phyloP scores from a whole-genome alignment of 2,888 invertebrate genomes.

The Pachymerium ferrugineum region DNA sequence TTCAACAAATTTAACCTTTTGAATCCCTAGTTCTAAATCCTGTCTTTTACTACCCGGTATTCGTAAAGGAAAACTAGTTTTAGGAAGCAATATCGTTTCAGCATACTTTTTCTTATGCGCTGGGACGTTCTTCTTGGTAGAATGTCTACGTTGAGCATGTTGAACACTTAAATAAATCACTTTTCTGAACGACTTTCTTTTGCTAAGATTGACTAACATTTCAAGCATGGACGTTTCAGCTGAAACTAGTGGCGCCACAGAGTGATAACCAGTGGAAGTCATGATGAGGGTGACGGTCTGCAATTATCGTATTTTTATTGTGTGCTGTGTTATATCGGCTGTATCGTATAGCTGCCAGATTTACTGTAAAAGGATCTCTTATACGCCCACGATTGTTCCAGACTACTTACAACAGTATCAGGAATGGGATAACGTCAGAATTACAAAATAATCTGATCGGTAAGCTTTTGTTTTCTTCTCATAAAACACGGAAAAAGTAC shows the following conservation, averaged over 20 bases:
- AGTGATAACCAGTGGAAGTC: neutral
- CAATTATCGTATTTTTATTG: neutral
- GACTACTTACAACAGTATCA: neutral
- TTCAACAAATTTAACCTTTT: neutral
- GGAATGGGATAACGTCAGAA: neutral
- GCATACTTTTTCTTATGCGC: neutral
- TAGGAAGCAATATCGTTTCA: neutral
- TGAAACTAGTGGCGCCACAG: neutral
- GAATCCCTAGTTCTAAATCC: neutral
- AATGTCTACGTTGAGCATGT: no score
- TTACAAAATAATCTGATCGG: neutral
- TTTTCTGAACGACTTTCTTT: no score
- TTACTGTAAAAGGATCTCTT: neutral
- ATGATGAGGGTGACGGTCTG: neutral
- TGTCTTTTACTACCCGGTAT: neutral
- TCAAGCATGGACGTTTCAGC: neutral
- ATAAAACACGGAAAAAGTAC: neutral
- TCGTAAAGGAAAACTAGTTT: neutral
- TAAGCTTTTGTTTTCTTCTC: neutral
- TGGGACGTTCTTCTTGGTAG: neutral
- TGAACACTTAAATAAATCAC: neutral
- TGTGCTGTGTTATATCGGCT: slow-evolving; percentile 17
- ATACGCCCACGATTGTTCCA: neutral
- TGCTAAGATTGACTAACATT: no score
- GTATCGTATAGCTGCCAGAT: neutral